Base-by-base conservation (phyloP, 2,797 vertebrate species). In the Holocentrus rufus region DNA sequence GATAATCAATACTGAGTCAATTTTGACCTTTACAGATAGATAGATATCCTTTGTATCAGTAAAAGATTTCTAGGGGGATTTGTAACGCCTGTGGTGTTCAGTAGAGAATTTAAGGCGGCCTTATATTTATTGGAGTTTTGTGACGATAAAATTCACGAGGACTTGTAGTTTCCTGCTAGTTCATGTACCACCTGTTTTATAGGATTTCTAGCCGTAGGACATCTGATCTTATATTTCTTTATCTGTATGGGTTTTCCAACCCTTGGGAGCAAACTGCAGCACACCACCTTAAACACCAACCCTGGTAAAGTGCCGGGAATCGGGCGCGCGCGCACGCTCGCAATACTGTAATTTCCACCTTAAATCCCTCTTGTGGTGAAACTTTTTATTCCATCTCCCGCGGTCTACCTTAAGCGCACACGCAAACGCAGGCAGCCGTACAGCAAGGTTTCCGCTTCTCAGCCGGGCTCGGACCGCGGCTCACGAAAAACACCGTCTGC, bases 391-490 rank as follows among this genome's bases (percentile, higher is more conserved):
- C 60, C n/a, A 93, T 90, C 87, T 88, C 75, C 0, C 34, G 70
- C 87, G 90, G 80, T 91, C 94, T 91, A 94, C 94, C 94, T 95
- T 95, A 95, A 94, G 93, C 93, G 94, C 94, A 93, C 92, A 92
- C 90, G 92, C 94, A 93, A 94, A 89, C 86, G 87, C 87, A 90
- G 94, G 95, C 93, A 95, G 93, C 94, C 94, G 93, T 94, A 91
- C 93, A 89, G 92, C 90, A 75, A 94, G 94, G 94, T 95, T 95
- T 95, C 95, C 94, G 94, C 93, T 95, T 93, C 93, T 93, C 93
- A 87, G 91, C 92, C 88, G 82, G 86, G 90, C 89, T 94, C 92
- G 93, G 87, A 90, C 92, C 93, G 92, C 88, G 87, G 90, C 92
- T 94, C 87, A 85, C 91, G 91, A 93, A 89, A 83, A 84, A 84